phyloP scores from a whole-genome alignment of 2,888 invertebrate species.

The Cryptophagus acutangulus region DNA sequence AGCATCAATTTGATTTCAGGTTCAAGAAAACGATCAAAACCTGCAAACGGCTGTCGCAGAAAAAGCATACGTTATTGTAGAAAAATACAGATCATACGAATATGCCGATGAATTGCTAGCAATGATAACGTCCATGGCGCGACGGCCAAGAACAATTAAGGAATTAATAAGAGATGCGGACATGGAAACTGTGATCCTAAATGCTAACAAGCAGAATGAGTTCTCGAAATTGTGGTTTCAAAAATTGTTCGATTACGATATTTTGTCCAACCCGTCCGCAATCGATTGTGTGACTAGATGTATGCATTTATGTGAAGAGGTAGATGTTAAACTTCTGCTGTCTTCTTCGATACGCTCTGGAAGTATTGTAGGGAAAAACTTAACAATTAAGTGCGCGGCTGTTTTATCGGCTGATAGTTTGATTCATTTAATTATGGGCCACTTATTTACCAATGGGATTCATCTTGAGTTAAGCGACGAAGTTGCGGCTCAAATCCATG shows the following conservation, averaged over 20 bases:
- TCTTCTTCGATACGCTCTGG: slow-evolving; percentile 33
- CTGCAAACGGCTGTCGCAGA: slow-evolving; percentile 38
- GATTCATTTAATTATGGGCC: too few relatives aligned
- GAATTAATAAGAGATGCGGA: slow-evolving; percentile 39
- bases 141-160: slow-evolving; percentile 39
- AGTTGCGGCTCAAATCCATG: too few relatives aligned
- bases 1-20: not conserved
- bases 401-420: too few relatives aligned
- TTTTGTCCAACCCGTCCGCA: slow-evolving; percentile 31
- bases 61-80: slow-evolving; percentile 37
- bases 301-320: slow-evolving; percentile 33
- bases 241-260: slow-evolving; percentile 35
- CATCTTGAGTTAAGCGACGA: too few relatives aligned
- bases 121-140: slow-evolving; percentile 37
- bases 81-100: slow-evolving; percentile 36
- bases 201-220: slow-evolving; percentile 34
- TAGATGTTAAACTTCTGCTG: slow-evolving; percentile 33
- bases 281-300: slow-evolving; percentile 36
- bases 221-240: slow-evolving; percentile 42
- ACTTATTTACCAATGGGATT: too few relatives aligned
- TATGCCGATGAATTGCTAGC: slow-evolving; percentile 35
- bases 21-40: slow-evolving; percentile 24
- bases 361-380: too few relatives aligned
- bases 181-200: slow-evolving; percentile 34
- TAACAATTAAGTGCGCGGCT: too few relatives aligned